Base-by-base conservation (phyloP, 2,113 vertebrate species). In the Rafetus swinhoei region DNA sequence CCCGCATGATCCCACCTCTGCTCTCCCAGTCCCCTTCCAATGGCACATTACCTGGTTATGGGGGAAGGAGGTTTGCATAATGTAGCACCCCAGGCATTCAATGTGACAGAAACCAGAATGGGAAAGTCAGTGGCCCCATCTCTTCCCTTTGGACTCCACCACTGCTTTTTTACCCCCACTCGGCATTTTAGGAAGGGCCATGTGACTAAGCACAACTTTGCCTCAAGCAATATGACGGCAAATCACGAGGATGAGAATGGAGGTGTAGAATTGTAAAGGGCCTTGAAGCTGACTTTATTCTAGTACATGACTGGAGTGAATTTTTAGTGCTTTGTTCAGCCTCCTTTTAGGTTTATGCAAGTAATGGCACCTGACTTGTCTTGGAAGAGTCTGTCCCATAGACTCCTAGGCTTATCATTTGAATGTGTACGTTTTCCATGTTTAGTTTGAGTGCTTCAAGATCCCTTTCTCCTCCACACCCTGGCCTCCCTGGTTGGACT, bases 401-500 rank as follows among this genome's bases (percentile, higher is more conserved):
- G 81, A 29, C 22, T 60, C 50, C 53, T 19, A 52, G n/a, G 16
- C 32, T 69, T 29, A 81, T 4, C 39, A 32, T 1, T 6, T 11
- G 22, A 54, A 21, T 54, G 35, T 82, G 2, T 0, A 39, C 21
- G 55, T 9, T 13, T 35, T 22, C 39, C 39, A 76, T 53, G 79
- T 3, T 69, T 74, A 62, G 24, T 21, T 6, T 85, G 8, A 13
- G 35, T 27, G 12, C 9, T 65, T 87, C 18, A 65, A 15, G 1
- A 14, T 79, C 6, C 9, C 35, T 91, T 77, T 27, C 53, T 74
- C 9, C 14, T 21, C 60, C 81, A 82, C 18, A 13, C 69, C 59
- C 1, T 4, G 2, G 15, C 2, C 1, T 0, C 2, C 9, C 14
- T 54, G 24, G 19, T 50, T 79, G 15, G 27, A 6, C 21, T 62